These are phyloP conservation scores for Boloria selene DNA, from an alignment of 2,888 invertebrate genomes.

Conservation along the genomic window DNA sequence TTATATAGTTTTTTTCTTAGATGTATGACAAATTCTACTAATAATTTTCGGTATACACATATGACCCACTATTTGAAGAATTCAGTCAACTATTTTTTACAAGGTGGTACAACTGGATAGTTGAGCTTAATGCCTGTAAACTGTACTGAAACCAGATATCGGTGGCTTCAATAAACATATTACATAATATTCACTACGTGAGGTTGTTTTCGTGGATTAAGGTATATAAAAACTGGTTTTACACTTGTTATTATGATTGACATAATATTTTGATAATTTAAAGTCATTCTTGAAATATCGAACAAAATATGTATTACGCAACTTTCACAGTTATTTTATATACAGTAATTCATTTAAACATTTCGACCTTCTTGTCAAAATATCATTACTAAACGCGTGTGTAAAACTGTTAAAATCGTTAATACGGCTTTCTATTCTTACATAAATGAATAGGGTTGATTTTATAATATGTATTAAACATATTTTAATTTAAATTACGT, in stretches of 20 bases:
- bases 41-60: too few species aligned
- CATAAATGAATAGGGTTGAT: not conserved
- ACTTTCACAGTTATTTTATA: too few species aligned
- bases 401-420: not conserved
- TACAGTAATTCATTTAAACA: too few species aligned
- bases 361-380: too few species aligned
- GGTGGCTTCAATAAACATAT: constrained; percentile 6
- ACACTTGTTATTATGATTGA: not conserved
- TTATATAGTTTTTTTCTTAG: too few species aligned
- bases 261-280: constrained; percentile 7
- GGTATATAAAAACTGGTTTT: not conserved
- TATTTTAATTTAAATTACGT: constrained; percentile 48
- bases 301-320: too few species aligned
- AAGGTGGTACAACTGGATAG: not conserved
- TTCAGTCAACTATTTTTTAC: not conserved
- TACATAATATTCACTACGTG: not conserved
- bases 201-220: too few species aligned
- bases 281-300: not conserved
- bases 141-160: constrained; percentile 12
- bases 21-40: too few species aligned
- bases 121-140: constrained; percentile 9
- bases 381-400: too few species aligned
- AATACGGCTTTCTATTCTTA: not conserved
- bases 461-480: not conserved
- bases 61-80: too few species aligned